Base-by-base conservation (phyloP, 2,797 vertebrate genomes). In the Megalops cyprinoides region DNA sequence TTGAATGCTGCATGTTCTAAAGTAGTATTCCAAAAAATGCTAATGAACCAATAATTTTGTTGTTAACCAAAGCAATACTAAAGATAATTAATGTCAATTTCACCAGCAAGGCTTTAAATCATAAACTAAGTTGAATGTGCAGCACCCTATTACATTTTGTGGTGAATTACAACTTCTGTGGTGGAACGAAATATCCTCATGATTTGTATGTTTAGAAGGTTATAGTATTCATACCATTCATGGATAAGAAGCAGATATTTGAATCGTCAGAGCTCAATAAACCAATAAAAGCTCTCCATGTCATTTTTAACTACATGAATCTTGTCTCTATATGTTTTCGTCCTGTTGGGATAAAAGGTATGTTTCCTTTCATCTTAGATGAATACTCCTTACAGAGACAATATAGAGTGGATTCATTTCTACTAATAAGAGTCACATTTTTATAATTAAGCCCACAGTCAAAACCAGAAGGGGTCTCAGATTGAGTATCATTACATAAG, bases 131-230 rank as follows among this genome's bases (percentile, higher is more conserved):
- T 55, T 76, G 55, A 20, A 34, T 76, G 31, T 76, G 48, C 10
- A 53, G 28, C 46, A 25, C 73, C 7, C 44, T 15, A 31, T 46
- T n/a, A 1, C 48, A 51, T 75, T 65, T 46, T 46, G 34, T 31
- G 46, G n/a, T 51, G 74, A 75, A 75, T 75, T 12, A 49, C 8
- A 65, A 65, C 2, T 37, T 37, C 62, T 18, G 6, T 12, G 7
- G 31, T 10, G 1, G 74, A 76, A 34, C 56, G 80, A n/a, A 62
- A 42, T 49, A 74, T 46, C 60, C 74, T 51, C 69, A 15, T 74
- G 73, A 80, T 46, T 80, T 58, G 74, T 46, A 55, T 15, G n/a
- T 74, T 60, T 80, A 46, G 42, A 79, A 48, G 51, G 31, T 56
- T 18, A 79, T 18, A 49, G 51, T 76, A 55, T 76, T 74, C 73